Conservation (phyloP, 2,888 invertebrate species). For the Oxyteleia sp. region DNA sequence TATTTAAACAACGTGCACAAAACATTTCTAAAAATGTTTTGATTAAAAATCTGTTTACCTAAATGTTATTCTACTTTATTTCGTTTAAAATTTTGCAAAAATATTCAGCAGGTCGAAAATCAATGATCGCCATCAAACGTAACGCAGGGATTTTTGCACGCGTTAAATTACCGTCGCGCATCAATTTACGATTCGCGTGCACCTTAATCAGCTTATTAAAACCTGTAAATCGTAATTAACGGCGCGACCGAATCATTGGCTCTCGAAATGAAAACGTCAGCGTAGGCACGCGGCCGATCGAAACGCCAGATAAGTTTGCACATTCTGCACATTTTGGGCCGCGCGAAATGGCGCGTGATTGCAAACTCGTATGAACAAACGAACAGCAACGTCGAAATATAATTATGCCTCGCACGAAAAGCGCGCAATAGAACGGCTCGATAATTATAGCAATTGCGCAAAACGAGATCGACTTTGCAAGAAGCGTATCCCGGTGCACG, state of each 20-base stretch:
- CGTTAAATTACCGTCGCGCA: slow-evolving; percentile 2
- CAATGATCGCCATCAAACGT: too few relatives aligned
- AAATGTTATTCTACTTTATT: too few relatives aligned
- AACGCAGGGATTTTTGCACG: slow-evolving; percentile 3
- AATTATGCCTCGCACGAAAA: slow-evolving; percentile 58
- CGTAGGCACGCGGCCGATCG: not conserved
- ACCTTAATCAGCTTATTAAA: slow-evolving; percentile 38
- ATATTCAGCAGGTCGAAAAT: too few relatives aligned
- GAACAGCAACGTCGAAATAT: slow-evolving; percentile 33
- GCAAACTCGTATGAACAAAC: slow-evolving; percentile 31
- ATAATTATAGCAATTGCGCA: slow-evolving; percentile 62
- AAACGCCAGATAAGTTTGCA: slow-evolving; percentile 30
- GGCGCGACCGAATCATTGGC: slow-evolving; percentile 31
- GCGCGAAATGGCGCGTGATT: slow-evolving; percentile 20
- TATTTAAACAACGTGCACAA: too few relatives aligned
- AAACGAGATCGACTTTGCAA: slow-evolving; percentile 41
- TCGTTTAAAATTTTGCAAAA: too few relatives aligned
- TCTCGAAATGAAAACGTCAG: slow-evolving; percentile 39
- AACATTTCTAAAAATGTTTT: too few relatives aligned
- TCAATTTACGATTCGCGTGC: slow-evolving; percentile 18
- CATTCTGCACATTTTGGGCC: slow-evolving; percentile 33
- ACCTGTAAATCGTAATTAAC: slow-evolving; percentile 48
- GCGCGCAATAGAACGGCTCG: slow-evolving; percentile 43
- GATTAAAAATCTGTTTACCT: too few relatives aligned
- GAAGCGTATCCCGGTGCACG: slow-evolving; percentile 10